Conservation (phyloP, 2,113 vertebrate species). For the Hystrix cristata region DNA sequence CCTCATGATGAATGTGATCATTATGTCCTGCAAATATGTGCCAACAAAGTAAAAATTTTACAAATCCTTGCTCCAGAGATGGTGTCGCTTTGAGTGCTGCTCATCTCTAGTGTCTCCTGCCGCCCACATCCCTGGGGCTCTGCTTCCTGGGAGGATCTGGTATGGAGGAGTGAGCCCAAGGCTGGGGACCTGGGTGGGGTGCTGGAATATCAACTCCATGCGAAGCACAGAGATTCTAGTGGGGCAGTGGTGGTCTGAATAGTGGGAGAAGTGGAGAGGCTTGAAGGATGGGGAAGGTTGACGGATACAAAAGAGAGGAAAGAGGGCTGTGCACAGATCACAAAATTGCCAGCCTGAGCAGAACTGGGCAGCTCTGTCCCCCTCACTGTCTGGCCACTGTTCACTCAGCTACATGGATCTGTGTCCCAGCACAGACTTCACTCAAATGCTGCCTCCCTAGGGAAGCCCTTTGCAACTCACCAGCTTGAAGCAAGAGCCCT, state of each 20-base stretch:
- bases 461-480: neutral
- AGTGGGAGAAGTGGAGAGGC: too few relatives aligned
- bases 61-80: neutral
- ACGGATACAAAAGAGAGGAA: neutral
- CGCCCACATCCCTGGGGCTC: neutral
- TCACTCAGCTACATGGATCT: accelerated
- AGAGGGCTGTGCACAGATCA: neutral
- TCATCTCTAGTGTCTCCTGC: neutral
- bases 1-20: neutral
- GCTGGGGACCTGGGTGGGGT: neutral
- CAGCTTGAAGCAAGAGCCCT: neutral
- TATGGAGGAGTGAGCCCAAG: neutral
- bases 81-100: neutral
- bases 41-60: neutral
- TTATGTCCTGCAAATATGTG: neutral
- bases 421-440: neutral
- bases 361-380: neutral
- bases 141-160: neutral
- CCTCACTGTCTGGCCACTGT: accelerated
- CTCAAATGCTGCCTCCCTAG: neutral
- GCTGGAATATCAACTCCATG: neutral
- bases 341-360: neutral
- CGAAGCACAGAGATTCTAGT: neutral
- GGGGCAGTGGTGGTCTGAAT: neutral
- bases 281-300: neutral